Base-by-base conservation (phyloP, 2,888 invertebrate species). In the Nebria salina region DNA sequence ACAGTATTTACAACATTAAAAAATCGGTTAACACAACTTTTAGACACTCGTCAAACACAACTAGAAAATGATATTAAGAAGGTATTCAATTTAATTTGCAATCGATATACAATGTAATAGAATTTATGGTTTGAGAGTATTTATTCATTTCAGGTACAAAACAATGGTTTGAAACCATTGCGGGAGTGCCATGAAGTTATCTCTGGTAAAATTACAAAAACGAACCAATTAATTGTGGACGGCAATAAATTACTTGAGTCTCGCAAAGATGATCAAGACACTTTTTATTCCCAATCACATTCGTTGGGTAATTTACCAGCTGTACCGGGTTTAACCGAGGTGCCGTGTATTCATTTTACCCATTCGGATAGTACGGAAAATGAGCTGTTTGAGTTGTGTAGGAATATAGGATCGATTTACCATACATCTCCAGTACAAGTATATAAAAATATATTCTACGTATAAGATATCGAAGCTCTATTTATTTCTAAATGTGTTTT, bases 291-390 rank as follows among this genome's bases (percentile, higher is more conserved):
- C 43, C 85, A 86, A 82, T 85, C 87, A 42, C 86, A 84, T 78
- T 82, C 85, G 65, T 83, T 90, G 77, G 90, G 90, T 75, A 91
- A 90, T 84, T 87, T 92, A 82, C 92, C 92, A 41, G 91, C 91
- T 84, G 90, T 92, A 20, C 92, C 92, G 43, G 88, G 88, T 77
- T 86, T 90, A n/a, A 90, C 90, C 84, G 91, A 91, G 84, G 91
- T 92, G 82, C 90, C 91, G 75, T 90, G 88, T 84, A 89, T 92
- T 76, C 89, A 89, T 41, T 91, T 91, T 83, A 76, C 76, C 13
- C 65, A 65, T 65, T 76, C 76, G 13, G 76, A 66, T 34, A 65
- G 41, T n/a, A n/a, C 66, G n/a, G 65, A 76, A n/a, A 15, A 34
- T 65, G 76, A 76, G 34, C n/a, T 76, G 65, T 34, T 41, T 11